Base-by-base conservation (phyloP, 1,140 invertebrate species). In the Zaprionus camerounensis region DNA sequence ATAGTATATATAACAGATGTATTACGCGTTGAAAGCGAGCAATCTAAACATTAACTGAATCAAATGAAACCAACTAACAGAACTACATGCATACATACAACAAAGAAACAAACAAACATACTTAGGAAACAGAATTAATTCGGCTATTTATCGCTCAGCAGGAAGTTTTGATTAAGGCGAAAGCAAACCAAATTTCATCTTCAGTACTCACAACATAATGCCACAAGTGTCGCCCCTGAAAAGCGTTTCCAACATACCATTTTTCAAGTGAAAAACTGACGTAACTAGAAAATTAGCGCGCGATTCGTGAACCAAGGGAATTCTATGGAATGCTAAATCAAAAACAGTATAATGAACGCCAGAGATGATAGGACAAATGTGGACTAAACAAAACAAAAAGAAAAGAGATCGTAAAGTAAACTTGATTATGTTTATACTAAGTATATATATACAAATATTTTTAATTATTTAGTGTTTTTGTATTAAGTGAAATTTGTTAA, bases 401-500 rank as follows among this genome's bases (percentile, higher is more conserved):
- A 67, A 57, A 71, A 70, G 31, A 58, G 68, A 82, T 71, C 76
- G 69, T 71, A 88, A 88, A 79, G 65, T 83, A 71, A 87, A 78
- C 78, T 85, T 90, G 81, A 90, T 90, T 88, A 81, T 88, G 84
- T 88, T 88, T 84, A 90, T 81, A 87, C 83, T 87, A 85, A 84
- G 86, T 90, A 91, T 83, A 87, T 87, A 87, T 74, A 83, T 84
- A 80, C 65, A 74, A 63, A 71, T 79, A 82, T 86, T 87, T 90
- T 91, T 86, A 91, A 91, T 84, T 85, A 83, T 79, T 91, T 90
- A 91, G 85, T 90, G 84, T 87, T 91, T 90, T 90, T 91, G 79
- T 88, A 88, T 80, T 88, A 88, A 88, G 85, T 91, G 86, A 88
- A 91, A 88, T 88, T 88, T 88, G 86, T 88, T 88, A 91, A 91